phyloP scores from a whole-genome alignment of 2,888 invertebrate species.

The Trisateles emortualis region DNA sequence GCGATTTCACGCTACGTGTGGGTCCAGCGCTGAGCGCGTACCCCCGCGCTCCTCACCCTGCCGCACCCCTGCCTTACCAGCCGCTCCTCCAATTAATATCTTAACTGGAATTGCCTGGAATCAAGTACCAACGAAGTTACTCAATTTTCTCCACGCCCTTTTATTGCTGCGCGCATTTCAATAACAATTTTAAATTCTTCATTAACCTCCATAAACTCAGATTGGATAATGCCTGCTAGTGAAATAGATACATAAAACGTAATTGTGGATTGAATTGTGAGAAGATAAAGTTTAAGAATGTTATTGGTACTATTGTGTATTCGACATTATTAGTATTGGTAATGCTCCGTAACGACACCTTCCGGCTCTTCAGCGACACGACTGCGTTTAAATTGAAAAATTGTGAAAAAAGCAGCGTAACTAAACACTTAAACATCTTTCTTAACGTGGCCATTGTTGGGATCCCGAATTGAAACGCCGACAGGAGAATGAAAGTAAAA shows the following conservation, averaged over 20 bases:
- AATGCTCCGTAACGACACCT: constrained; percentile 83
- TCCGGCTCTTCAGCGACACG: constrained; percentile 83
- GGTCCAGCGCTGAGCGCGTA: constrained; percentile 59
- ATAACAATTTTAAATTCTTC: constrained; percentile 60
- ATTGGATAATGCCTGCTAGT: constrained; percentile 49
- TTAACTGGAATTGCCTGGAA: constrained; percentile 76
- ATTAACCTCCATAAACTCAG: constrained; percentile 54
- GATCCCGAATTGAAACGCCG: constrained; percentile 79
- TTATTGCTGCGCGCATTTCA: constrained; percentile 69
- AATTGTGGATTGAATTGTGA: constrained; percentile 44
- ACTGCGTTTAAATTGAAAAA: constrained; percentile 84
- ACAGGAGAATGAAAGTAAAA: constrained; percentile 77
- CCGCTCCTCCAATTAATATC: constrained; percentile 78
- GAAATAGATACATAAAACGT: constrained; percentile 52
- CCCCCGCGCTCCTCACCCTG: constrained; percentile 29
- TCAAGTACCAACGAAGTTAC: constrained; percentile 58
- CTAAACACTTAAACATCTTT: constrained; percentile 87
- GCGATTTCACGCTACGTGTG: constrained; percentile 86
- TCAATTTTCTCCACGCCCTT: constrained; percentile 64
- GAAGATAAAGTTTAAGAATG: constrained; percentile 55
- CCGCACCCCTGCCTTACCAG: constrained; percentile 46
- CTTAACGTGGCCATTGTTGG: constrained; percentile 83
- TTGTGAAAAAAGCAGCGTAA: constrained; percentile 84
- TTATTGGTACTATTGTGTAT: constrained; percentile 57
- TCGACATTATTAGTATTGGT: constrained; percentile 75